A percentile compares a stretch with the other conserved stretches of the same genome.
These are phyloP conservation scores for Rattus rattus DNA, from an alignment of 2,113 vertebrate genomes.

Conservation along the genomic window DNA sequence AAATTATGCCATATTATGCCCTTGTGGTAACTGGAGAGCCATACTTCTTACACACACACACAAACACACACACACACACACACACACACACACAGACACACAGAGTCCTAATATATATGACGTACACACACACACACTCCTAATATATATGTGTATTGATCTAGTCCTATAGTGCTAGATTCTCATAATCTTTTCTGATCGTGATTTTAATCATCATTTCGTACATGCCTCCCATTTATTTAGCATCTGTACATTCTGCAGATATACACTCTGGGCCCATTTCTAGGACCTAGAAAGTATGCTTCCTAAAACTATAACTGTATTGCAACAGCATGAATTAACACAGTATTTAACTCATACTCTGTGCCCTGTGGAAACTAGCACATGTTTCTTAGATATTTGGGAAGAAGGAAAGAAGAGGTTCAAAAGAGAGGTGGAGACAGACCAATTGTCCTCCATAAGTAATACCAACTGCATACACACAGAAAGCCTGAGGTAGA, in stretches of 20 bases:
- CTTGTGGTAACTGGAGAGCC: background rate
- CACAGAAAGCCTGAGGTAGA: too few relatives aligned
- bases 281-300: background rate
- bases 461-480: background rate
- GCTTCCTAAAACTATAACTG: background rate
- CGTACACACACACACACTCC: background rate
- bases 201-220: background rate
- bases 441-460: background rate
- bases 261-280: background rate
- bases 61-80: too few relatives aligned
- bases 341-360: background rate
- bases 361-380: conserved; percentile 26
- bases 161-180: background rate
- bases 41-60: background rate
- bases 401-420: background rate
- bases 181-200: background rate
- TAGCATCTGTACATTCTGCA: background rate
- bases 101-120: background rate
- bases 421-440: background rate
- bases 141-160: background rate
- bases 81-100: too few relatives aligned
- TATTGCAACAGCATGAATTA: background rate
- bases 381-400: background rate
- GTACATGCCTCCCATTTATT: background rate
- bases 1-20: background rate